Evolutionary conservation across 2,888 invertebrate species (phyloP), one percentile per base, ranked within the genome.

Genomic region (Leptopterna dolabrata): DNA sequence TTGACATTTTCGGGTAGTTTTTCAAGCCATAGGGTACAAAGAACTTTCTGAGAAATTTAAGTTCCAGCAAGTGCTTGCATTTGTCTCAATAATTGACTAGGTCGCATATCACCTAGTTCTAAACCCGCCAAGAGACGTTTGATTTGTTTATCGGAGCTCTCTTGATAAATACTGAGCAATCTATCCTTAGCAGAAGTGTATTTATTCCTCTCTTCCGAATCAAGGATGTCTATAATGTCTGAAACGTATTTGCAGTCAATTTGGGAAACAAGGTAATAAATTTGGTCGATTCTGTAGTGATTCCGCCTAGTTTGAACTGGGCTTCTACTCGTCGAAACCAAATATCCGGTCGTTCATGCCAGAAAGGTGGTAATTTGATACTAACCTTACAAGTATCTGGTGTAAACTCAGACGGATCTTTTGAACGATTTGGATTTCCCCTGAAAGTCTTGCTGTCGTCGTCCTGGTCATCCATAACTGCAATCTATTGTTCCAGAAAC

Each of bases 301-400:
- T 63, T 16, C 71, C 47, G 13, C 47, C n/a, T n/a, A 47, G n/a
- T 14, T 45, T 43, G 41, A 88, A 88, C 19, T 70, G 55, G 6
- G 47, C 88, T 71, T 88, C 84, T 4, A 83, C 87, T 76, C 84
- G 83, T 19, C 3, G 55, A 51, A 88, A 87, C 88, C 84, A 88
- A 29, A 87, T 19, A 27, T 87, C 63, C 0, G 87, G 70, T 16
- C 87, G 27, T 29, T 83, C 83, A 29, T 16, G 13, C 87, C 83
- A 87, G 41, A 87, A 87, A 9, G 87, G 47, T 9, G 88, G 84
- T 14, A 88, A n/a, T 87, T 87, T 88, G 0, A 84, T 14, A 80
- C 30, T 70, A 11, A 87, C 76, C 43, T 80, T 43, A 36, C 36
- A 36, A 36, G 36, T 36, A 36, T 36, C 36, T 36, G 36, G 36